Evolutionary conservation across 1,140 invertebrate genomes (phyloP), one percentile per base, ranked within the genome.

Genomic region (Diachasma alloeum): DNA sequence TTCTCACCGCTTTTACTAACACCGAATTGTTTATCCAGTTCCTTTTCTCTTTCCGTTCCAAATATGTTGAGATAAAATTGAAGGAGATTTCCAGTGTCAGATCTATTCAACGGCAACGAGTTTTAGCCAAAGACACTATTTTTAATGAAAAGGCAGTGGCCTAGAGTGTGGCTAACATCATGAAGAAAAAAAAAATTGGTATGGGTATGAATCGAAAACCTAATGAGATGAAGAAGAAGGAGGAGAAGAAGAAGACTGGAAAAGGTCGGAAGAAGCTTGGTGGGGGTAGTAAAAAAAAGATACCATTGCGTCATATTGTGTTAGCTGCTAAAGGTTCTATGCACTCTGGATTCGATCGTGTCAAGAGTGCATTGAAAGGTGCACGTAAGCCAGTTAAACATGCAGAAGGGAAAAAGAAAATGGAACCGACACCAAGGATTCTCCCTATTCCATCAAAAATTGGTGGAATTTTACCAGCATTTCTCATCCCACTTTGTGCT

Each of bases 301-400:
- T 36, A 31, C 13, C 26, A 36, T 36, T 67, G 13, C 24, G 31
- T 4, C 22, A 67, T 6, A 67, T 67, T 67, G 15, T 67, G 0
- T 4, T 36, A 22, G 31, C 31, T 26, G 24, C 26, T 4, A 67
- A 67, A 36, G 22, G 13, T 3, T 31, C 31, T 0, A 67, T 67
- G 24, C 24, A 13, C 1, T 26, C 63, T 26, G 63, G 26, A n/a
- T n/a, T n/a, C 4, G 36, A 31, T 67, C 4, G 2, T 13, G 26
- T 67, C 0, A 67, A 67, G 26, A 26, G 26, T 31, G 73, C 73
- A 4, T 19, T 74, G 81, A 74, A 81, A 80, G 69, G 69, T 75
- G 66, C 85, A 78, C 75, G 83, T 74, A 68, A 56, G 66, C 4
- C 68, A 69, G 66, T 83, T 70, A 71, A 74, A 68, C 72, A 53